Evolutionary conservation across 2,797 vertebrate species (phyloP), one percentile per base, ranked within the genome.

Genomic region (Micrastur ruficollis): DNA sequence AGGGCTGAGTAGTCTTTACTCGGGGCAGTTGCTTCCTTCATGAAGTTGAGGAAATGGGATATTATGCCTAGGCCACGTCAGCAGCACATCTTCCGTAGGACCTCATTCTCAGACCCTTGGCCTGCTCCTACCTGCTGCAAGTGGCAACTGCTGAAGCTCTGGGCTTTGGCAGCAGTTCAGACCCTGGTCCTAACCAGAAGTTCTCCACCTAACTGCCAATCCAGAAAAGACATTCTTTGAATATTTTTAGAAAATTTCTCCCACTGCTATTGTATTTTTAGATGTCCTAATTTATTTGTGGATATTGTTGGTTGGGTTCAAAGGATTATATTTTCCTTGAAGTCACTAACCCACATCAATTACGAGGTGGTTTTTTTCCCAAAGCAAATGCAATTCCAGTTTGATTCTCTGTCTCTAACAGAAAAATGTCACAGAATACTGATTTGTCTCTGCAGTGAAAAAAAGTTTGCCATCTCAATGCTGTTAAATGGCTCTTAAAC

Each of bases 21-120:
- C 10, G 10, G 27, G 61, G 53, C 42, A 23, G 31, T 27, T 42
- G 20, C 29, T 56, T 74, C 34, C 26, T 61, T 56, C 6, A 3
- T 36, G 5, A 34, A 62, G 25, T 8, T 47, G 53, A 34, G 38
- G 67, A 85, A 58, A 42, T 21, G 15, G 38, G 16, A 11, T 49
- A 3, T 25, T 25, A 14, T 1, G 9, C 14, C 21, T 27, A 2
- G 42, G 32, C 12, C 23, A 61, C 2, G 1, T 4, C 34, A 49
- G 46, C 31, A 19, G 49, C 61, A 19, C 3, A 1, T 52, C 40
- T 67, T 5, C 58, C 3, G 2, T 20, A 15, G 73, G 44, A 44
- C 13, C 27, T 74, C 19, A 6, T 26, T 38, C 49, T 63, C 42
- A 44, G 42, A 3, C 8, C 32, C 0, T 1, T 4, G 13, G 36